phyloP scores from a whole-genome alignment of 2,113 vertebrate species.

The Plecturocebus donacophilus region DNA sequence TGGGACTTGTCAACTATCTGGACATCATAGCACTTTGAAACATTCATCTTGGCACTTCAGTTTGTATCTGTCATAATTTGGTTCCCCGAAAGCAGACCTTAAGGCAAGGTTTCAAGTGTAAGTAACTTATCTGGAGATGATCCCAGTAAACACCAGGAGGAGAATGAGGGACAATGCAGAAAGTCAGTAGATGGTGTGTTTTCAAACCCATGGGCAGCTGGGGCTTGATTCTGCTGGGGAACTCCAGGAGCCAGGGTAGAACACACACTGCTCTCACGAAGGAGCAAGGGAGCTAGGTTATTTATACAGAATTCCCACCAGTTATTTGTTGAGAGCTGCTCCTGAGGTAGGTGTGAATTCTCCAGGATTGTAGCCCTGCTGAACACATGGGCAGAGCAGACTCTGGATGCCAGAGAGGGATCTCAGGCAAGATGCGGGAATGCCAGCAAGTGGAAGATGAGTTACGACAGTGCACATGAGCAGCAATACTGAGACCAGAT shows the following conservation, averaged over 20 bases:
- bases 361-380: neutral
- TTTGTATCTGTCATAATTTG: neutral
- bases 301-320: neutral
- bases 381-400: neutral
- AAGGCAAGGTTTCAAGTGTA: neutral
- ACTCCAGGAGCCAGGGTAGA: rapidly evolving
- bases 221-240: neutral
- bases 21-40: neutral
- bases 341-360: neutral
- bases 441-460: neutral
- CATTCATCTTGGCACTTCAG: neutral
- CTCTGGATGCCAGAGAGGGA: neutral
- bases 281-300: rapidly evolving
- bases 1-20: neutral
- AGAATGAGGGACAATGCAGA: neutral
- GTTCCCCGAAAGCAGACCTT: neutral
- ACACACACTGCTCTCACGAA: rapidly evolving
- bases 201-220: neutral
- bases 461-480: rapidly evolving
- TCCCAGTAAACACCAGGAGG: neutral
- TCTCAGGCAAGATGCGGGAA: neutral
- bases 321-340: neutral
- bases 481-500: neutral
- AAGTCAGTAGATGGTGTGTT: neutral
- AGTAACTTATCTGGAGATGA: neutral